Evolutionary conservation across 2,113 vertebrate genomes (phyloP), one percentile per base, ranked within the genome.

Genomic region (Pelvicachromis taeniatus): DNA sequence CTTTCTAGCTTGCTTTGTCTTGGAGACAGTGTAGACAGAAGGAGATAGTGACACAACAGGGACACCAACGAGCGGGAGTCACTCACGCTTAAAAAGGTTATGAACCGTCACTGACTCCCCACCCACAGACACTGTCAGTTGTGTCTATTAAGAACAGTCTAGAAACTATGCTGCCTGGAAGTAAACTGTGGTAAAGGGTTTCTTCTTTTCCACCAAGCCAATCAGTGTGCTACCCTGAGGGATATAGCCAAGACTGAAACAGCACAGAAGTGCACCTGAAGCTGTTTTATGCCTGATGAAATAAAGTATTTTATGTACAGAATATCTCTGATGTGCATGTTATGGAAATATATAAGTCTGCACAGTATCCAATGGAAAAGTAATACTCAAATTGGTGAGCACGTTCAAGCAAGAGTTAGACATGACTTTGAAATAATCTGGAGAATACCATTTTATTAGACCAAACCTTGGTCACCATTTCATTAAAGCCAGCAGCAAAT

Each of bases 401-500:
- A 14, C 16, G 52, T 78, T 78, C 14, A 78, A 35, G 40, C 53
- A n/a, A 59, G 19, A 77, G 31, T 82, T 52, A 82, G 23, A 80
- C 80, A 26, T 77, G 70, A 82, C 54, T 58, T 26, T 59, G 26
- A 59, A 85, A 68, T 73, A 61, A 84, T 82, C 29, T 45, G 11
- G 35, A 86, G 53, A 80, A 81, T 42, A n/a, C 38, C 50, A 6
- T 85, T 80, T 54, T 14, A 84, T 80, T 21, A 81, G 5, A 78
- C 38, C 19, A 70, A 81, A 54, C 40, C 75, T 63, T n/a, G 45
- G 65, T 85, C 85, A 68, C 55, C 33, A 52, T 84, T 88, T 92
- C 40, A 75, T 58, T 35, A 84, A 81, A 58, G 54, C 78, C 77
- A 75, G 75, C 77, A 75, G 61, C 53, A 78, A 86, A 87, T 78